phyloP scores from a whole-genome alignment of 2,113 vertebrate species.

The Salvelinus namaycush region DNA sequence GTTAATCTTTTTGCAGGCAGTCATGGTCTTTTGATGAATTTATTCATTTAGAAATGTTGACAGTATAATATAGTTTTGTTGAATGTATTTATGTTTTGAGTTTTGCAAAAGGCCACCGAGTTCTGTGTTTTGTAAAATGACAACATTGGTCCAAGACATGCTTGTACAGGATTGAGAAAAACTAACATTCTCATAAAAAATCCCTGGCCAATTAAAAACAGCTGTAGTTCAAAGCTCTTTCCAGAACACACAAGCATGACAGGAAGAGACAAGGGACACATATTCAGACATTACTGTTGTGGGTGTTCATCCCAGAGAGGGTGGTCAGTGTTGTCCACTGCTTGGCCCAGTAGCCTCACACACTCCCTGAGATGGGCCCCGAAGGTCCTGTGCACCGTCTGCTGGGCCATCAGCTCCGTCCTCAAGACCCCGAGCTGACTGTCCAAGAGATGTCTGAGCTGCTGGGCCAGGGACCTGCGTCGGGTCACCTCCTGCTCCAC shows the following conservation, averaged over 20 bases:
- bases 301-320: constrained; percentile 24
- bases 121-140: no score
- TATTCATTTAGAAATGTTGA: no score
- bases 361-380: constrained; percentile 47
- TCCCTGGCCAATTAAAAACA: no score
- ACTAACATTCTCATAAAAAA: no score
- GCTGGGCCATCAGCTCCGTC: constrained; percentile 62
- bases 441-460: constrained; percentile 69
- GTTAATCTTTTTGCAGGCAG: no score
- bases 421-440: constrained; percentile 71
- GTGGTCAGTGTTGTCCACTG: neutral
- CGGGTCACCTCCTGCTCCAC: constrained; percentile 75
- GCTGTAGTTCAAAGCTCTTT: no score
- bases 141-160: no score
- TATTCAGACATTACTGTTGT: constrained; percentile 26
- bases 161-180: no score
- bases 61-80: no score
- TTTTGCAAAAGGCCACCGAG: no score
- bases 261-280: neutral
- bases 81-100: no score
- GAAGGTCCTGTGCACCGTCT: constrained; percentile 66
- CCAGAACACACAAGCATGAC: neutral
- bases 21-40: no score
- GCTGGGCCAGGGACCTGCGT: constrained; percentile 69
- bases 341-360: constrained; percentile 46